Percentiles rank a stretch among this genome's conserved stretches.
Evolutionary conservation across 2,113 vertebrate species (phyloP).

Genomic region (Oreocharis arfaki): DNA sequence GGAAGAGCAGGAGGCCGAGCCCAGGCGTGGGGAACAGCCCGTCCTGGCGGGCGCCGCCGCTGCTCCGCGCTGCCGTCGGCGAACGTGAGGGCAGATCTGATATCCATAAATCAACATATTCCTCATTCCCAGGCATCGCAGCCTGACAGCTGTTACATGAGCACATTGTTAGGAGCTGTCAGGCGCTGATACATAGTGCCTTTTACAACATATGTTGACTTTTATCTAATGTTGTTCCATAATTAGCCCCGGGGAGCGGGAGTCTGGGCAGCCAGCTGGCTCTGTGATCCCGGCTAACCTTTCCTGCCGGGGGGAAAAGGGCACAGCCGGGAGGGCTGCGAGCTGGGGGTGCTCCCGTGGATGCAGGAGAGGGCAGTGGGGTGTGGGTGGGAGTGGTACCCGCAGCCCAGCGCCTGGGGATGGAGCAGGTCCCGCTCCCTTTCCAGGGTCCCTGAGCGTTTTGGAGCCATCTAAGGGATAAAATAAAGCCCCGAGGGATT

Average conservation of each 20-base stretch:
- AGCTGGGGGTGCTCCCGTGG: not conserved
- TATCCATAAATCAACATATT: slow-evolving; percentile 84
- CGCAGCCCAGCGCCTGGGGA: fast-evolving
- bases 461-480: not conserved
- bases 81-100: slow-evolving; percentile 67
- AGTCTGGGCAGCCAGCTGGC: slow-evolving; percentile 71
- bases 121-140: slow-evolving; percentile 71
- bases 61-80: not conserved
- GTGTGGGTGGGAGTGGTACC: not conserved
- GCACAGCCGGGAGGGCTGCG: not conserved
- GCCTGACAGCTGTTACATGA: slow-evolving; percentile 80
- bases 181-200: slow-evolving; percentile 75
- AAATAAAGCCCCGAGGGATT: not conserved
- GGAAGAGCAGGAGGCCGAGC: not conserved
- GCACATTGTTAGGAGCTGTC: slow-evolving; percentile 82
- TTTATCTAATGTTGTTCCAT: slow-evolving; percentile 80
- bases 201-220: slow-evolving; percentile 84
- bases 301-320: slow-evolving; percentile 40
- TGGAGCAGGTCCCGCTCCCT: fast-evolving
- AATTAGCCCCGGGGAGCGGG: slow-evolving; percentile 76
- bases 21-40: not conserved
- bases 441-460: fast-evolving
- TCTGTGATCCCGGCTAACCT: slow-evolving; percentile 70
- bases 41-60: not conserved
- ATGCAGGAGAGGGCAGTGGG: not conserved